phyloP scores from a whole-genome alignment of 2,113 vertebrate species.

The Callionymus lyra region DNA sequence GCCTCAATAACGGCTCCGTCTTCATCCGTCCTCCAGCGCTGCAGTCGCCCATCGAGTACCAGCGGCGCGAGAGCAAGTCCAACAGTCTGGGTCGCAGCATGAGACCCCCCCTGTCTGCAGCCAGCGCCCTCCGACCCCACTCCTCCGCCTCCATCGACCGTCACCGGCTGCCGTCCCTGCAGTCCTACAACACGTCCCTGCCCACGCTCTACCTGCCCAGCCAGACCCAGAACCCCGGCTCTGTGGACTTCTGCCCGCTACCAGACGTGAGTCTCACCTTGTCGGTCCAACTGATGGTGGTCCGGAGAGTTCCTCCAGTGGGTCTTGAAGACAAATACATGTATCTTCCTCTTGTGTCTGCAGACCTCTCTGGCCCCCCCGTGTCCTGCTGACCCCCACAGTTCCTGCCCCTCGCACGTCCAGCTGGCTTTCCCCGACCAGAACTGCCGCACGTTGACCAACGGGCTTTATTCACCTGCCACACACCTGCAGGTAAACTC shows the following conservation, averaged over 20 bases:
- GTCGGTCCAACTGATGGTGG: neutral
- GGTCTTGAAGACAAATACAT: constrained; percentile 21
- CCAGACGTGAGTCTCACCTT: constrained; percentile 48
- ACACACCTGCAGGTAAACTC: constrained; percentile 58
- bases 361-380: constrained; percentile 46
- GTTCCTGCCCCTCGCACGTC: constrained; percentile 61
- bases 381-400: constrained; percentile 49
- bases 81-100: constrained; percentile 80
- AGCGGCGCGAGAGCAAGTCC: constrained; percentile 83
- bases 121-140: constrained; percentile 65
- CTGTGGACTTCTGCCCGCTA: constrained; percentile 35
- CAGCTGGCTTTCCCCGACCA: constrained; percentile 63
- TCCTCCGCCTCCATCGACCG: constrained; percentile 77
- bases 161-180: constrained; percentile 68
- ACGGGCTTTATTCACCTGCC: constrained; percentile 53
- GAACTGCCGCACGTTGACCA: constrained; percentile 60
- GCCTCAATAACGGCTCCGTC: neutral
- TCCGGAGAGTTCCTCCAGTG: no score
- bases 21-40: constrained; percentile 62
- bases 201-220: constrained; percentile 75
- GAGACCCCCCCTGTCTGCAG: constrained; percentile 57
- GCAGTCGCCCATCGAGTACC: constrained; percentile 90
- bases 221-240: constrained; percentile 53
- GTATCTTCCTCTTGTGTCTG: constrained; percentile 15
- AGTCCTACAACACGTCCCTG: constrained; percentile 76